Percentiles rank a stretch among this genome's conserved stretches.
Conservation (phyloP, 2,888 invertebrate species). For the Odiellus spinosus region DNA sequence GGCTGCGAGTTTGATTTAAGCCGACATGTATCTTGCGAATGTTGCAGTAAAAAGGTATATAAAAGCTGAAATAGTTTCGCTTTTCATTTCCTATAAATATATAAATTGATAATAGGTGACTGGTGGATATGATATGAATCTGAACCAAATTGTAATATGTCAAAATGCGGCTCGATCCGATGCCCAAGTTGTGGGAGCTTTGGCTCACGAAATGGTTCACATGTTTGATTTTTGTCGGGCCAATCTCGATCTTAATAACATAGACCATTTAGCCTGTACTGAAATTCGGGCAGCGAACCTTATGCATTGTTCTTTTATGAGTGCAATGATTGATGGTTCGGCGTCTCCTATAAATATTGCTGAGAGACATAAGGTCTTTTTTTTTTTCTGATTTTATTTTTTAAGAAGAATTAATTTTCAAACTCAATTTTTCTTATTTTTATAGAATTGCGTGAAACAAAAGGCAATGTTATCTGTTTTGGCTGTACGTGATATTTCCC, state of each 20-base stretch:
- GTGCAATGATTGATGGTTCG: constrained; percentile 60
- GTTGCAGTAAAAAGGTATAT: constrained; percentile 46
- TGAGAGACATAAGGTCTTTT: constrained; percentile 53
- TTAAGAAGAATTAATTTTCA: too few species aligned
- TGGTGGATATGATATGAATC: constrained; percentile 74
- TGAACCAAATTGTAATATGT: constrained; percentile 78
- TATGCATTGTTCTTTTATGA: constrained; percentile 74
- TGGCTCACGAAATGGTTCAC: constrained; percentile 86
- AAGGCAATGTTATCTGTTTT: constrained; percentile 71
- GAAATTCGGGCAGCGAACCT: constrained; percentile 86
- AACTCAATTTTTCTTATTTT: background rate
- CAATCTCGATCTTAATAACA: constrained; percentile 68
- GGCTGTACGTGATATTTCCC: constrained; percentile 56
- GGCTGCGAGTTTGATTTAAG: constrained; percentile 68
- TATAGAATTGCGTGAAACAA: constrained; percentile 67
- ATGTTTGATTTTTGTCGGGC: constrained; percentile 90
- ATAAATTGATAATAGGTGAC: too few species aligned
- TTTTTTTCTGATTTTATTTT: background rate
- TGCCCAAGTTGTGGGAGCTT: constrained; percentile 56
- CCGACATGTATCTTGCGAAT: constrained; percentile 81
- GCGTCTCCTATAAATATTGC: constrained; percentile 54
- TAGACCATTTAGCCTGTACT: constrained; percentile 84
- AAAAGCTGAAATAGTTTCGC: background rate
- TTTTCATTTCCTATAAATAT: constrained; percentile 36
- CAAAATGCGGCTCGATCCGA: constrained; percentile 59